Evolutionary conservation across 2,113 vertebrate species (phyloP).

Genomic region (Sinosuthora webbiana): DNA sequence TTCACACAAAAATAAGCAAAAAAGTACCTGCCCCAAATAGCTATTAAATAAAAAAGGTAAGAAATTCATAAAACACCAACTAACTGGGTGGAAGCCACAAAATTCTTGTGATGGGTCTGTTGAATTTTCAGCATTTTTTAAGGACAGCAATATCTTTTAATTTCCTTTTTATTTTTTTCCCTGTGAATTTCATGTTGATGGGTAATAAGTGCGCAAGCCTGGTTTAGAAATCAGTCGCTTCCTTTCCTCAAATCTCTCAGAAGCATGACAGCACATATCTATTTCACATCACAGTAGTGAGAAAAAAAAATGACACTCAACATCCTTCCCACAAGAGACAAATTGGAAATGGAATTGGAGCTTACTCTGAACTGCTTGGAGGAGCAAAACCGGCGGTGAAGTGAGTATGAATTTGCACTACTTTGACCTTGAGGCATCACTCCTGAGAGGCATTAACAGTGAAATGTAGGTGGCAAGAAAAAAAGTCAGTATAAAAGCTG

Average conservation of each 20-base stretch:
- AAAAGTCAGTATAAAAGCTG: not conserved
- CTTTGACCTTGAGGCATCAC: not conserved
- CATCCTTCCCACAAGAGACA: conserved; percentile 6
- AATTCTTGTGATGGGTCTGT: not conserved
- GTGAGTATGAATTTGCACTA: not conserved
- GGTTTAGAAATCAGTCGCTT: not conserved
- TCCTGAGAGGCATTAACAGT: not conserved
- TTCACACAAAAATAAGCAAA: not conserved
- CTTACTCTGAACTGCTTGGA: conserved; percentile 26
- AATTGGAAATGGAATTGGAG: conserved; percentile 35
- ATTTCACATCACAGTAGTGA: conserved; percentile 12
- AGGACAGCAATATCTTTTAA: not conserved
- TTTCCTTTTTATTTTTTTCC: not conserved
- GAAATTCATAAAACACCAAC: not conserved
- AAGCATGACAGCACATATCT: conserved; percentile 18
- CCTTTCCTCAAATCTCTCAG: conserved; percentile 3
- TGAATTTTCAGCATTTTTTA: not conserved
- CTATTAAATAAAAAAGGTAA: not conserved
- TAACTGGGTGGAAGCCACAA: not conserved
- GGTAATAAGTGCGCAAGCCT: not conserved
- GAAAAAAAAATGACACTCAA: not conserved
- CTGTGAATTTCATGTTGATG: not conserved
- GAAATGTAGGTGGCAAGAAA: not conserved
- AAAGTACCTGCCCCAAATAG: not conserved
- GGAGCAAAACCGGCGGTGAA: not conserved